Evolutionary conservation across 2,888 invertebrate genomes (phyloP).

Genomic region (Arge pagana): DNA sequence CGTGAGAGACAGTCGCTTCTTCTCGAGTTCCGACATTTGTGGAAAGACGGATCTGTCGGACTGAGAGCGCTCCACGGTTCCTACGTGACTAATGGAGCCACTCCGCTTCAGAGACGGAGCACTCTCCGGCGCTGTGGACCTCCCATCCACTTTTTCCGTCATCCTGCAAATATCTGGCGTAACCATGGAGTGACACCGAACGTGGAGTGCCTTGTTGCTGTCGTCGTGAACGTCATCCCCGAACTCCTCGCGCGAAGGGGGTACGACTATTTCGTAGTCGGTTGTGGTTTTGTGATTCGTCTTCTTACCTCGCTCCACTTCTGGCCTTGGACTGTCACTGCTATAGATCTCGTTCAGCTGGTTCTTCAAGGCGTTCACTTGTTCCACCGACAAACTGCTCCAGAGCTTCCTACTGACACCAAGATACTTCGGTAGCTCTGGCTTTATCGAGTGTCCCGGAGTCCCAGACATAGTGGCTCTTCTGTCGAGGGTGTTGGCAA

Average conservation of each 20-base stretch:
- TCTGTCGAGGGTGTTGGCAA: constrained; percentile 73
- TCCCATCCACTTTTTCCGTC: constrained; percentile 11
- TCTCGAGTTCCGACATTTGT: constrained; percentile 69
- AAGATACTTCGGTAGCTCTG: constrained; percentile 59
- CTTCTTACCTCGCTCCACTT: neutral
- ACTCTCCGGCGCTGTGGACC: constrained; percentile 19
- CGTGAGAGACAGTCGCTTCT: constrained; percentile 72
- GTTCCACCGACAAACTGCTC: constrained; percentile 83
- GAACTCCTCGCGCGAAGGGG: constrained; percentile 36
- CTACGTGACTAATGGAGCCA: constrained; percentile 45
- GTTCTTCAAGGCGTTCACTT: constrained; percentile 77
- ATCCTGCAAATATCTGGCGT: constrained; percentile 31
- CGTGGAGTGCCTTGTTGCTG: constrained; percentile 44
- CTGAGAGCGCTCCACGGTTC: constrained; percentile 38
- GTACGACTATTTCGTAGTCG: constrained; percentile 49
- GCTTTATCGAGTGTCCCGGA: constrained; percentile 55
- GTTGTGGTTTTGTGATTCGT: constrained; percentile 13
- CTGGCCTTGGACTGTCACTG: constrained; percentile 57
- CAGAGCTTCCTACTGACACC: constrained; percentile 79
- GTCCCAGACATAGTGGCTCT: constrained; percentile 61
- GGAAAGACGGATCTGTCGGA: constrained; percentile 31
- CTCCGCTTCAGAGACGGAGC: constrained; percentile 37
- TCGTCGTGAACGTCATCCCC: constrained; percentile 33
- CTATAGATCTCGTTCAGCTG: constrained; percentile 84
- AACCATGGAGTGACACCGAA: constrained; percentile 54